Conservation (phyloP, 2,888 invertebrate genomes). For the Drosophila engyochracea region DNA sequence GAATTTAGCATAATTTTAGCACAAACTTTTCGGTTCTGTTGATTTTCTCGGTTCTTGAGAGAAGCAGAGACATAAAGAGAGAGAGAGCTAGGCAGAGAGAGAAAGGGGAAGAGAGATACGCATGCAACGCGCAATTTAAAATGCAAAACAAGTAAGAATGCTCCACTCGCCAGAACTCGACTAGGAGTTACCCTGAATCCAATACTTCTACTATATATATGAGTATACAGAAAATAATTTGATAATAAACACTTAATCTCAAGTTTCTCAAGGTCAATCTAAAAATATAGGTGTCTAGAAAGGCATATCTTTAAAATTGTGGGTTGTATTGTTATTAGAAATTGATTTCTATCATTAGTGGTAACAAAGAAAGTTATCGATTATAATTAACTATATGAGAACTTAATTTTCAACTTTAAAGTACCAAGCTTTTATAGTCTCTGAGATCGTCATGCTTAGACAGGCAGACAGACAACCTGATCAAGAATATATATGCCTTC, state of each 20-base stretch:
- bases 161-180: neutral
- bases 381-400: neutral
- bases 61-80: neutral
- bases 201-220: neutral
- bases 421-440: neutral
- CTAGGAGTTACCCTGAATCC: neutral
- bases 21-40: neutral
- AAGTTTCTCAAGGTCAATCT: too few species aligned
- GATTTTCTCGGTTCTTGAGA: neutral
- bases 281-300: too few species aligned
- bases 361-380: neutral
- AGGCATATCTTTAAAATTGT: too few species aligned
- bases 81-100: neutral
- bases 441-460: neutral
- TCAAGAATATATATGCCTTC: neutral
- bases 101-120: neutral
- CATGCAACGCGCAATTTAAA: slow-evolving; percentile 20
- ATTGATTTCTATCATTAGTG: neutral
- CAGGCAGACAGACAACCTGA: neutral
- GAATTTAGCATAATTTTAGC: neutral
- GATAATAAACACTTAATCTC: too few species aligned
- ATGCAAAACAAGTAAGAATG: neutral
- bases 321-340: neutral
- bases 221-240: neutral
- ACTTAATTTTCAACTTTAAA: neutral